Base-by-base conservation (phyloP, 1,140 invertebrate species). In the Drosophila tristis region DNA sequence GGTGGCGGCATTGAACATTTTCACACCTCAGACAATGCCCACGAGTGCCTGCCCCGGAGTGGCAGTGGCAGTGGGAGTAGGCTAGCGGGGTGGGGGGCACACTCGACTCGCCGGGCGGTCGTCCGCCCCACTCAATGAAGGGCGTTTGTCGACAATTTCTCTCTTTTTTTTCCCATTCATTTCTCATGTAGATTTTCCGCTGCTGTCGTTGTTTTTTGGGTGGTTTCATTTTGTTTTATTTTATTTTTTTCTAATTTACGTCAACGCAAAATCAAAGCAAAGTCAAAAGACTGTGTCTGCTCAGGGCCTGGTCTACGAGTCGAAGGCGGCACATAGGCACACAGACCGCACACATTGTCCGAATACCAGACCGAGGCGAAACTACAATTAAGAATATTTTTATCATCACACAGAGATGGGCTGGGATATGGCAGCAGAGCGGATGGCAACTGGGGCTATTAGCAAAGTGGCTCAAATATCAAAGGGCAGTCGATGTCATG, bases 381-480 rank as follows among this genome's bases (percentile, higher is more conserved):
- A 66, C 74, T 56, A 74, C 78, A 87, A 87, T 87, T 87, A 79
- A 87, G 84, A 86, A 76, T 87, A 87, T 86, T 87, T 86, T 70
- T 82, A 82, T 65, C 82, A 85, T 65, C 67, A 43, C 67, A 47
- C 25, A 20, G 45, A 50, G 54, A 5, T 5, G n/a, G 9, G 31
- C 6, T 25, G 23, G 23, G 20, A 1, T 20, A 20, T 20, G 20
- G 25, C 9, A 45, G 23, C n/a, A 31, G 25, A 16, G 13, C 4
- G 50, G 3, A 8, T 9, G 7, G 7, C 11, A 25, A 35, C 54
- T 31, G 25, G 65, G 75, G 82, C 82, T 87, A 87, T 87, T 87
- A 89, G 82, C 78, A 89, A 73, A 89, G 65, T 72, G 78, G 73
- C 82, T 87, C 82, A 82, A 87, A 87, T 87, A 87, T 87, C 82